Evolutionary conservation across 2,113 vertebrate genomes (phyloP).

Genomic region (Engraulis encrasicolus): DNA sequence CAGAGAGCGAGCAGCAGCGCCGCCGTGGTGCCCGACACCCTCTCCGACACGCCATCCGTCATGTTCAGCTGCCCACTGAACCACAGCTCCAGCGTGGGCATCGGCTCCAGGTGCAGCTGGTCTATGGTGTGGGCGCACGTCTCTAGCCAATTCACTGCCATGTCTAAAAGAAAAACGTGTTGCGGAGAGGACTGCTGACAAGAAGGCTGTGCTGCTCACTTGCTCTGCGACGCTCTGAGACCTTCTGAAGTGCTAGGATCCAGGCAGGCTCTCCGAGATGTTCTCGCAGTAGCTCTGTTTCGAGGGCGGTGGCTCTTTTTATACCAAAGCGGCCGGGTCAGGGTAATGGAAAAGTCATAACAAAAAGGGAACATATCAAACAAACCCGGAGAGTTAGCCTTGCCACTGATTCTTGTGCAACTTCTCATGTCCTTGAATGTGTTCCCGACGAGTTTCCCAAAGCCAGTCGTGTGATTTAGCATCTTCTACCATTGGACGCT

Average conservation of each 20-base stretch:
- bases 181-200: no score
- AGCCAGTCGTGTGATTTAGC: background rate
- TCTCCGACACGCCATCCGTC: conserved; percentile 52
- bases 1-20: conserved; percentile 77
- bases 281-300: background rate
- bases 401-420: conserved; percentile 69
- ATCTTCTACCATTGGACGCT: background rate
- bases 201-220: no score
- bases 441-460: background rate
- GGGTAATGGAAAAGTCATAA: conserved; percentile 77
- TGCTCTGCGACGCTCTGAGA: no score
- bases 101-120: conserved; percentile 54
- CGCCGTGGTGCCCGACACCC: conserved; percentile 64
- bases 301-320: conserved; percentile 51
- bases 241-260: background rate
- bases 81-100: conserved; percentile 70
- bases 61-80: conserved; percentile 70
- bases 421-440: conserved; percentile 70
- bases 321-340: conserved; percentile 70
- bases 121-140: conserved; percentile 54
- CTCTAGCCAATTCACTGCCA: conserved; percentile 57
- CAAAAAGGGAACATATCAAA: conserved; percentile 70
- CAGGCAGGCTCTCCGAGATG: no score
- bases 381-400: conserved; percentile 78
- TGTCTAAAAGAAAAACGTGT: no score